Conservation (phyloP, 2,888 invertebrate genomes). For the Frankliniella intonsa region DNA sequence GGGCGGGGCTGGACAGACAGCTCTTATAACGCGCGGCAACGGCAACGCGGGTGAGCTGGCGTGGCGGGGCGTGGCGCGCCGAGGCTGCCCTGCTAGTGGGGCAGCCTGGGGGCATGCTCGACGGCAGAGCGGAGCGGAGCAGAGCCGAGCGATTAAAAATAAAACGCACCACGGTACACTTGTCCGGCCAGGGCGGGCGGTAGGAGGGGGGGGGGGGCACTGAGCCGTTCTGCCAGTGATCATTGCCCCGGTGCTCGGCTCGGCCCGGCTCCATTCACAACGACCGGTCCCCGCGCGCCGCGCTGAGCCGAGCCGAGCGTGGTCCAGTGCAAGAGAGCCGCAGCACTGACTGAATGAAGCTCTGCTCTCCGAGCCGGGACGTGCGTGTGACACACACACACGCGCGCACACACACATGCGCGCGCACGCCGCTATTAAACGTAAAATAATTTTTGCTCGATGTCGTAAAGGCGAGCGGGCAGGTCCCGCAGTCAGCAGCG, state of each 20-base stretch:
- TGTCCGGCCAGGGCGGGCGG: neutral
- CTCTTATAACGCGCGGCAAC: too few species aligned
- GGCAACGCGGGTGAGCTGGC: neutral
- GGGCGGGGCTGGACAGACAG: too few species aligned
- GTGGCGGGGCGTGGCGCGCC: neutral
- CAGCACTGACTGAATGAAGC: neutral
- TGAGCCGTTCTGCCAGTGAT: constrained; percentile 6
- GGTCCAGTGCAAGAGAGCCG: neutral
- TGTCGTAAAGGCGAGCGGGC: too few species aligned
- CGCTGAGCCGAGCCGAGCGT: neutral
- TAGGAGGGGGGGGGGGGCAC: too few species aligned
- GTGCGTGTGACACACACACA: too few species aligned
- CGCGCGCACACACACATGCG: too few species aligned
- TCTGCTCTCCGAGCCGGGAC: neutral
- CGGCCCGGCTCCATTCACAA: neutral
- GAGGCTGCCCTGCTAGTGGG: neutral
- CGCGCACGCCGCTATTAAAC: too few species aligned
- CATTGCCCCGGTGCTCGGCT: neutral
- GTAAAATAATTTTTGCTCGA: too few species aligned
- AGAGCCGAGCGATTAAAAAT: constrained; percentile 2
- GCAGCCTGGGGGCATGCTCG: constrained; percentile 1
- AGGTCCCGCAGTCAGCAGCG: too few species aligned
- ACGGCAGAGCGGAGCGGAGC: neutral
- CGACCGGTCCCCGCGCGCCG: neutral
- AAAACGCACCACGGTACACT: constrained; percentile 24